Evolutionary conservation across 2,113 vertebrate species (phyloP), one percentile per base, ranked within the genome.

Genomic region (Edolisoma coerulescens): DNA sequence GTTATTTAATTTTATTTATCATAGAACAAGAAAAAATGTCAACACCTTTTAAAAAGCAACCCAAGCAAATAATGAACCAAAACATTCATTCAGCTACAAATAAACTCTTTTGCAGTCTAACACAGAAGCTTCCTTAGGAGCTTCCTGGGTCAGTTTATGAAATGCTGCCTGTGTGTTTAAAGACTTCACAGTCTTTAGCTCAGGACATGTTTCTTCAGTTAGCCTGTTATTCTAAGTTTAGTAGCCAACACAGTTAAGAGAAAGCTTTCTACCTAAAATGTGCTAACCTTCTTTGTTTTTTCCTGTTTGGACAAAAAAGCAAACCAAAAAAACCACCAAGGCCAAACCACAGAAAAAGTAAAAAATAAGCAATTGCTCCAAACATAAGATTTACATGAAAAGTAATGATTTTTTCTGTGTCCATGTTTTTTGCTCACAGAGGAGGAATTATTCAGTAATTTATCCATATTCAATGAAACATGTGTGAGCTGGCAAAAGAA

Each of bases 401-500:
- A 95, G 22, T 82, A 71, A 35, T 33, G 21, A 35, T 59, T 64
- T 78, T 78, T 80, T 54, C 13, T 35, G 10, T 84, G 53, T 76
- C 91, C 47, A 23, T 95, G 33, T 90, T 96, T 96, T 76, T 74
- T 61, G 12, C 28, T 83, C 57, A 23, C 90, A 98, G 98, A 91
- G 47, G 97, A 97, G 69, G 96, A 98, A 87, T 94, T 95, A 35
- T 92, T 99, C 73, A 96, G 92, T 84, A 97, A 98, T 49, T 93
- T 99, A 59, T 87, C 96, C 30, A 28, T 99, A 91, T 97, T 98
- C 87, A 98, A 99, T 97, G 98, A 98, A 85, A 99, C 97, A 19
- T 99, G 99, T 95, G 70, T 99, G 82, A 97, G 87, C 45, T 99
- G 99, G 99, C 98, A 96, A 91, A 98, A 97, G 78, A 98, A 97